Evolutionary conservation across 1,140 invertebrate genomes (phyloP).

Genomic region (Adoxophyes honmai): DNA sequence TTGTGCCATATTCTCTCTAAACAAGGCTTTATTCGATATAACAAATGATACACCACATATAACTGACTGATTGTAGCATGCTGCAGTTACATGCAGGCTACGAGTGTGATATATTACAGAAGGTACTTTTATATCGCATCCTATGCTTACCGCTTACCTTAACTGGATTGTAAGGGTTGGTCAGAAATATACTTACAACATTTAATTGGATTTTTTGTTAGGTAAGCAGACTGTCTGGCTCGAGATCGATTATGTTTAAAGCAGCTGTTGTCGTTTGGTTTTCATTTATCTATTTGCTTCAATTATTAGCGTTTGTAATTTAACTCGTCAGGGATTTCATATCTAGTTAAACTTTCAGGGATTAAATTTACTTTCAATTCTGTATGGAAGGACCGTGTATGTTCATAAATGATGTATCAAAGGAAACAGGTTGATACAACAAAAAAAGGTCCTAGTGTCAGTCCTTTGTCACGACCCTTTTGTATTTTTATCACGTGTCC

Average conservation of each 20-base stretch:
- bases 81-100: too few species aligned
- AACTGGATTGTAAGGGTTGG: not conserved
- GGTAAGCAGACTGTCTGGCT: too few species aligned
- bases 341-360: not conserved
- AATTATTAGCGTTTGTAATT: too few species aligned
- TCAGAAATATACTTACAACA: too few species aligned
- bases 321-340: not conserved
- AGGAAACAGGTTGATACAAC: slow-evolving; percentile 1
- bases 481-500: slow-evolving; percentile 10
- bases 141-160: not conserved
- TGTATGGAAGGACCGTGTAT: not conserved
- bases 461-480: slow-evolving; percentile 2
- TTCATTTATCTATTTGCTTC: too few species aligned
- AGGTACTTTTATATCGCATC: too few species aligned
- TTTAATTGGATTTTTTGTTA: not conserved
- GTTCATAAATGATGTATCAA: not conserved
- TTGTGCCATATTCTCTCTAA: not conserved
- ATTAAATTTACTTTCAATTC: not conserved
- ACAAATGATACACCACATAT: not conserved
- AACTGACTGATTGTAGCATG: not conserved
- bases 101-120: too few species aligned
- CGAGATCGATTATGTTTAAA: too few species aligned
- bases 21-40: not conserved
- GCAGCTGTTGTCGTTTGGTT: too few species aligned
- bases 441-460: not conserved